phyloP scores from a whole-genome alignment of 64 coral and sea anemone species.

The Montipora capricornis region DNA sequence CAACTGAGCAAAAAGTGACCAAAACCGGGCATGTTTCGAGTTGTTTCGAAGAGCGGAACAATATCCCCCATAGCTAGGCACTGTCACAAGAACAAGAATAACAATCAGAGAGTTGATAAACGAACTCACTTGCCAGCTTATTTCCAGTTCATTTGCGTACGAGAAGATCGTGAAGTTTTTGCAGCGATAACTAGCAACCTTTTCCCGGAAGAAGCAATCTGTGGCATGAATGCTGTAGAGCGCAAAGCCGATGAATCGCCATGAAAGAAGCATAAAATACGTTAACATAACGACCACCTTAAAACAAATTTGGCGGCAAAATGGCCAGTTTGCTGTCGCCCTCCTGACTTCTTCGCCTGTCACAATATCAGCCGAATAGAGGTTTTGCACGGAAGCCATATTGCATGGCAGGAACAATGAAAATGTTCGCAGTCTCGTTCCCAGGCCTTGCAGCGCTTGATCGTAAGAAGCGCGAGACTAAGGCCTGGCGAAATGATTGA shows the following conservation, averaged over 20 bases:
- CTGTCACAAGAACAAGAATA: no score
- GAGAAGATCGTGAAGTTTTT: constrained; percentile 12
- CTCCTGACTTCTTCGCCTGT: no score
- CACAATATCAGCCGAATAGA: no score
- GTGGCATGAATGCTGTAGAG: constrained; percentile 30
- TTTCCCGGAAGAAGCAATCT: constrained; percentile 47
- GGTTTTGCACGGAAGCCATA: no score
- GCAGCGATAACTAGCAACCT: constrained; percentile 23
- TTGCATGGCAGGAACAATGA: no score
- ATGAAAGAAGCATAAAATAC: constrained; percentile 30
- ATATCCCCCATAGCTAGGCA: constrained; percentile 18
- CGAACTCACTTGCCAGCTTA: constrained; percentile 22
- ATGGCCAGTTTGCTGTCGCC: not conserved
- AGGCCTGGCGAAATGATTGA: no score
- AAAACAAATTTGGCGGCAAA: not conserved
- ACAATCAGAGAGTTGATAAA: constrained; percentile 25
- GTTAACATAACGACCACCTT: not conserved
- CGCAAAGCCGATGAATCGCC: not conserved
- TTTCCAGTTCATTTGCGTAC: constrained; percentile 46
- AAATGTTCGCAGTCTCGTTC: no score
- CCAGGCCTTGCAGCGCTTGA: no score
- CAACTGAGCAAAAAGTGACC: no score
- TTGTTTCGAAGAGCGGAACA: not conserved
- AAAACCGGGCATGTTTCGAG: not conserved
- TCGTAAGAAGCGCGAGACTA: no score